Base-by-base conservation (phyloP, 2,888 invertebrate genomes). In the Cinara cedri region DNA sequence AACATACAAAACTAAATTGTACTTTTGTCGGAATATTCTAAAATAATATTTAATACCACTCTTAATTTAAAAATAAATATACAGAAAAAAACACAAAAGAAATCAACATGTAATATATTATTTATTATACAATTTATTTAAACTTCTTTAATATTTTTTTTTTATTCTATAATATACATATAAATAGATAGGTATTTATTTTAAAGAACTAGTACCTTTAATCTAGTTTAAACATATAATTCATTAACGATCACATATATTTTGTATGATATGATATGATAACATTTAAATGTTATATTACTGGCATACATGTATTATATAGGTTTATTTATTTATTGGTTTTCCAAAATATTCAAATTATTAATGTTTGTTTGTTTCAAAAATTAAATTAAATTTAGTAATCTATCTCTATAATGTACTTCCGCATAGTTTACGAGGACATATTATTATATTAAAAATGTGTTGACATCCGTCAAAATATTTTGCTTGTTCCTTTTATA, bases 371-470 rank as follows among this genome's bases (percentile, higher is more conserved):
- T 34, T 34, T 62, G 26, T n/a, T 16, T 62, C n/a, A 3, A 62
- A 44, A 4, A 44, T 44, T 8, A 8, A 44, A 44, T 44, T n/a
- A n/a, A 44, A 8, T 44, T 44, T 44, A 4, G 4, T 44, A 44
- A 46, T 13, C 46, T 13, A 46, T 46, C 10, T 10, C 46, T 46
- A 6, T 54, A 54, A 54, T 19, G n/a, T 26, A 76, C 66, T 76
- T 76, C 76, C 76, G 76, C 68, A 51, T 76, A 46, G n/a, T 34
- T 57, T 26, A 10, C 76, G 54, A 65, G 65, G 54, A 68, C 76
- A 19, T 57, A 13, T 66, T 57, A 44, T 26, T 55, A 34, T 57
- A 24, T 34, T 34, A 65, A 19, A 34, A 34, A 76, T n/a, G 55
- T 55, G 4, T 44, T 76, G 49, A 21, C 46, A 76, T 57, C 75